Percentiles rank a stretch among this genome's conserved stretches.
These are phyloP conservation scores for Hyaena hyaena DNA, from an alignment of 2,113 vertebrate genomes.

Conservation along the genomic window DNA sequence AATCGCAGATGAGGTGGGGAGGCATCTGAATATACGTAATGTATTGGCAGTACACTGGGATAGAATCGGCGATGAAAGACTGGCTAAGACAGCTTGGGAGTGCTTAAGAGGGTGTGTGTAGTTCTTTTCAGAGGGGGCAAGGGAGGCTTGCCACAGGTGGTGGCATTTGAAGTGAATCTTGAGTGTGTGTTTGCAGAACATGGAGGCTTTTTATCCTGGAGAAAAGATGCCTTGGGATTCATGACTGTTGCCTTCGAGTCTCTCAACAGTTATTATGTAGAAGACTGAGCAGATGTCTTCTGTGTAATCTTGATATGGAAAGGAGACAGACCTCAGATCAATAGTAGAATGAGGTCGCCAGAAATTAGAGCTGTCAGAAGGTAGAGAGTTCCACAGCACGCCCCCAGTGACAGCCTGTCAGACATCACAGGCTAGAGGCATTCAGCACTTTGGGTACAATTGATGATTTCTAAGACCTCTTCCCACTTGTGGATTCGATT, in stretches of 20 bases:
- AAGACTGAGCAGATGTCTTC: slow-evolving; percentile 48
- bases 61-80: not conserved
- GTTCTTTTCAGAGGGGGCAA: not conserved
- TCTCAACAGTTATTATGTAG: slow-evolving; percentile 55
- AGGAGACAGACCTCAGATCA: slow-evolving; percentile 56
- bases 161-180: slow-evolving; percentile 38
- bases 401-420: slow-evolving; percentile 58
- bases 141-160: not conserved
- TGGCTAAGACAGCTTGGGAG: not conserved
- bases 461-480: not conserved
- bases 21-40: not conserved
- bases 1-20: not conserved
- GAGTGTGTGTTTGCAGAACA: not conserved
- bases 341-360: slow-evolving; percentile 47
- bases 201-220: slow-evolving; percentile 38
- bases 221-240: not conserved
- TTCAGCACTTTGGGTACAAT: not conserved
- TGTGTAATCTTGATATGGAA: not conserved
- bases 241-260: not conserved
- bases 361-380: slow-evolving; percentile 53
- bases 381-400: not conserved
- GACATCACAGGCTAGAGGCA: not conserved
- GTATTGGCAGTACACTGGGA: not conserved
- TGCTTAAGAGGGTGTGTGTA: not conserved
- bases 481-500: slow-evolving; percentile 15